Evolutionary conservation across 2,113 vertebrate species (phyloP), one percentile per base, ranked within the genome.

Genomic region (Eulacestoma nigropectus): DNA sequence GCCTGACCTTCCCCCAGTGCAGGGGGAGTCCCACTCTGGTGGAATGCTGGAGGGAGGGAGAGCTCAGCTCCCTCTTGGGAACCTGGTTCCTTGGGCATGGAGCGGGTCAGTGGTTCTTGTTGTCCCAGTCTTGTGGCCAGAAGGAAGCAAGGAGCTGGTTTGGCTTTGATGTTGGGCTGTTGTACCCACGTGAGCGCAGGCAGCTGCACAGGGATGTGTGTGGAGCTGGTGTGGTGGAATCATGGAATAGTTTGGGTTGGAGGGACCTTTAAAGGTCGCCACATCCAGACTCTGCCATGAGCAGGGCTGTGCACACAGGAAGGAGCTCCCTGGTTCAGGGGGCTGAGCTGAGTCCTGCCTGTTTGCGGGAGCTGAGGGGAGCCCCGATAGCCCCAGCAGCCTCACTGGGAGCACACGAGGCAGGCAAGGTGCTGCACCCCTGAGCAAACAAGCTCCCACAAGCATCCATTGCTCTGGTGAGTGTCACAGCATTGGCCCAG

Each of bases 51-150:
- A 17, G 41, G 44, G 30, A 78, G 33, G 33, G 30, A 63, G 62
- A 22, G 39, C 2, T 0, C 2, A 8, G 29, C 8, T 72, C 13
- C 32, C 8, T 35, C 63, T 13, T 26, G 47, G 74, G 46, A 46
- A 10, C n/a, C n/a, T 15, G n/a, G 10, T 52, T 78, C 32, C 65
- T 37, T 29, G 10, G 18, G 47, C 42, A 10, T 0, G 0, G 76
- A 78, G 73, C 1, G 1, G 37, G 2, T 41, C 0, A 0, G 1
- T 11, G 27, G 30, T 47, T 33, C 21, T 37, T 39, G 11, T 41
- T 53, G 16, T 35, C 30, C 19, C 26, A 13, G 2, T 16, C 37
- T 29, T 62, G 55, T 33, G 14, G 32, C 44, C 0, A 2, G 55
- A 16, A 42, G 19, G 68, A 53, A 52, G 33, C 4, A 4, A 42